Conservation (phyloP, 2,888 invertebrate genomes). For the Scaptomyza flava region DNA sequence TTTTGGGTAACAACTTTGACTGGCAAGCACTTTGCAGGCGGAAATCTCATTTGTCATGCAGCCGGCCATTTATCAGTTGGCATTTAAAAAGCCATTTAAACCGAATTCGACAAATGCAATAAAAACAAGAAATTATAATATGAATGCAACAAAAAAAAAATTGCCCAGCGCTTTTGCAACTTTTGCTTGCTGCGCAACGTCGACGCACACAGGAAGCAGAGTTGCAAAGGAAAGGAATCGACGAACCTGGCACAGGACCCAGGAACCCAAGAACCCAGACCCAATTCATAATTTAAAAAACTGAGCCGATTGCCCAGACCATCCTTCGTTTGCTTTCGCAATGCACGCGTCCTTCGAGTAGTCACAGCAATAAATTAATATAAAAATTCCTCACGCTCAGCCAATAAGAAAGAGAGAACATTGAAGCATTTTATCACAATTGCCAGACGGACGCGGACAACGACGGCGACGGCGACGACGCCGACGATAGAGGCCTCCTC, state of each 20-base stretch:
- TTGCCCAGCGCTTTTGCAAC: conserved; percentile 40
- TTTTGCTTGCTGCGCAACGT: conserved; percentile 21
- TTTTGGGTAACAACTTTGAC: conserved; percentile 13
- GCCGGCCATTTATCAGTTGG: conserved; percentile 77
- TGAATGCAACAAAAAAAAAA: conserved; percentile 1
- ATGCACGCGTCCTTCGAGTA: conserved; percentile 31
- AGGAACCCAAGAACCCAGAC: conserved; percentile 33
- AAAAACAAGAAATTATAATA: conserved; percentile 30
- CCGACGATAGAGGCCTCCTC: conserved; percentile 25
- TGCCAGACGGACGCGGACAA: conserved; percentile 44
- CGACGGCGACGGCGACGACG: not conserved
- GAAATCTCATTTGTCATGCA: conserved; percentile 76
- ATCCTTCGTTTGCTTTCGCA: conserved; percentile 4
- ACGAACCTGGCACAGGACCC: conserved; percentile 21
- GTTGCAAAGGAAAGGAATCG: conserved; percentile 43
- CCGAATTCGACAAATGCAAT: conserved; percentile 69
- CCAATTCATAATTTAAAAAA: conserved; percentile 75
- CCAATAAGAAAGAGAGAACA: conserved; percentile 75
- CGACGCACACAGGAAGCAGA: conserved; percentile 35
- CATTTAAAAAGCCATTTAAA: conserved; percentile 82
- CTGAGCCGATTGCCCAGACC: conserved; percentile 45
- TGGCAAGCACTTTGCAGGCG: conserved; percentile 59
- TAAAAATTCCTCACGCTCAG: conserved; percentile 82
- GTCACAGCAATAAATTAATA: conserved; percentile 78
- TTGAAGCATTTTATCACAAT: conserved; percentile 74